These are phyloP conservation scores for Sycophaga agraensis DNA, from an alignment of 1,140 invertebrate species.

Conservation along the genomic window DNA sequence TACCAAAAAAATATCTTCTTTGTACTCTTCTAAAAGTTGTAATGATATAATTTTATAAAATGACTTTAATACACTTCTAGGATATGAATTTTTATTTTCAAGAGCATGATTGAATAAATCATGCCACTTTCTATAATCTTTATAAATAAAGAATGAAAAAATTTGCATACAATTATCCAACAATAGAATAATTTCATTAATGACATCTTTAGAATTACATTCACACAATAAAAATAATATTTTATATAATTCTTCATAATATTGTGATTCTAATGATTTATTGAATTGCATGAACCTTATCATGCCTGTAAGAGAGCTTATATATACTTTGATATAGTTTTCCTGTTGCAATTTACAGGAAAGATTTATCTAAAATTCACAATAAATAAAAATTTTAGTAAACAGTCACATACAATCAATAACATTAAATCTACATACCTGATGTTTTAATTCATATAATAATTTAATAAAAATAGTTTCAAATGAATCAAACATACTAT, in stretches of 20 bases:
- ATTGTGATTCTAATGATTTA: background rate
- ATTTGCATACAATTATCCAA: constrained; percentile 32
- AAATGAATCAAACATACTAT: background rate
- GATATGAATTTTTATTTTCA: constrained; percentile 16
- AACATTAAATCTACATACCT: constrained; percentile 27
- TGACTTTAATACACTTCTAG: constrained; percentile 38
- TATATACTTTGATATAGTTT: constrained; percentile 32
- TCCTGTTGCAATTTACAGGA: background rate
- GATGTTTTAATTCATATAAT: constrained; percentile 22
- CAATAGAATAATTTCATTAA: constrained; percentile 34
- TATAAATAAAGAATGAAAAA: constrained; percentile 38
- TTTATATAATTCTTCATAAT: constrained; percentile 24
- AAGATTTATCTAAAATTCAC: constrained; percentile 24
- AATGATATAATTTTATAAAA: constrained; percentile 47
- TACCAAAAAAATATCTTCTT: constrained; percentile 29
- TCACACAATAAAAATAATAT: constrained; percentile 28
- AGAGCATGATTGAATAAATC: constrained; percentile 30
- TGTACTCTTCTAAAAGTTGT: constrained; percentile 23
- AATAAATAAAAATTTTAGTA: background rate
- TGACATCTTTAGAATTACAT: constrained; percentile 16
- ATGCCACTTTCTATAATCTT: constrained; percentile 45
- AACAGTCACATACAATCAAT: background rate
- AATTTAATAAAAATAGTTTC: constrained; percentile 26
- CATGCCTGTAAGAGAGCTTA: constrained; percentile 36
- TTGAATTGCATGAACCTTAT: constrained; percentile 28